phyloP scores from a whole-genome alignment of 2,113 vertebrate species.

The Sigmodon hispidus region DNA sequence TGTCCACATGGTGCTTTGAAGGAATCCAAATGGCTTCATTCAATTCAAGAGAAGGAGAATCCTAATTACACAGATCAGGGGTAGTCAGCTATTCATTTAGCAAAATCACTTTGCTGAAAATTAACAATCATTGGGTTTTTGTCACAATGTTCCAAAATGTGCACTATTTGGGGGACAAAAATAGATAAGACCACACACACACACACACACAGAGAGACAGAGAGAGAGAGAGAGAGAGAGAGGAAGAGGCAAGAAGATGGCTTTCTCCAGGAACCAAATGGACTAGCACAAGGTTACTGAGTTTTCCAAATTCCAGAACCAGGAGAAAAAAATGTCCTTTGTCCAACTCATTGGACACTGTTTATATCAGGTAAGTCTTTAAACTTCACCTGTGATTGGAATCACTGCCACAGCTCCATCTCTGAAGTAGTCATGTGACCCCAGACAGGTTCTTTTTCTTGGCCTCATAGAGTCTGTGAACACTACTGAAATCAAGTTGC shows the following conservation, averaged over 20 bases:
- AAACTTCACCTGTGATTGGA: not conserved
- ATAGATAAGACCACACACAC: not conserved
- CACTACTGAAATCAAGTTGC: not conserved
- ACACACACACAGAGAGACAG: not conserved
- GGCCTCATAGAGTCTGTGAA: not conserved
- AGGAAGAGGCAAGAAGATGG: not conserved
- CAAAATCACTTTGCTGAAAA: conserved; percentile 80
- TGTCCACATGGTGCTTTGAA: conserved; percentile 78
- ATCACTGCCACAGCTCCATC: not conserved
- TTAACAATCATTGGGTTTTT: conserved; percentile 47
- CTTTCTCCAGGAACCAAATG: not conserved
- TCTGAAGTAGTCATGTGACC: not conserved
- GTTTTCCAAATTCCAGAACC: not conserved
- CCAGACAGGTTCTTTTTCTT: not conserved
- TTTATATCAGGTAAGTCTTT: conserved; percentile 26
- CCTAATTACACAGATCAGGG: conserved; percentile 84
- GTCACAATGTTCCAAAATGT: conserved; percentile 56
- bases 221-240: no score
- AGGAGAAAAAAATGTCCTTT: not conserved
- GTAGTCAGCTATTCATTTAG: conserved; percentile 83
- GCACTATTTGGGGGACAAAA: not conserved
- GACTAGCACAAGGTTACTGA: not conserved
- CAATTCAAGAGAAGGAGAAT: conserved; percentile 77
- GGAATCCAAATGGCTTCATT: conserved; percentile 81
- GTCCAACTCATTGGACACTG: not conserved